Percentiles rank a stretch among this genome's conserved stretches.
These are phyloP conservation scores for Diarsia dahlii DNA, from an alignment of 2,888 invertebrate species.

Conservation along the genomic window DNA sequence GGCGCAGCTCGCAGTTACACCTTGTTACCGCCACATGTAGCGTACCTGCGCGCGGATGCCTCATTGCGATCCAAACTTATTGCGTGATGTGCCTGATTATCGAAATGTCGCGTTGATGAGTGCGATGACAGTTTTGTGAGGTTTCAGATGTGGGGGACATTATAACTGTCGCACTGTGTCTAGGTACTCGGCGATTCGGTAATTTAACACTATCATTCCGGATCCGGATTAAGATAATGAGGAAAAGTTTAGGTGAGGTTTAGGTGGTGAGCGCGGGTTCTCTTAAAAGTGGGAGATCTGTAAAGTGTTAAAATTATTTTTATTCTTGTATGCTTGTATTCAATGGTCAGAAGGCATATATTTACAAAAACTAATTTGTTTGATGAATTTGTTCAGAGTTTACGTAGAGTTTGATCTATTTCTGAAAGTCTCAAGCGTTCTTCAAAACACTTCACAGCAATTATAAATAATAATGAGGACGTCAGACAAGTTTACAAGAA, in stretches of 20 bases:
- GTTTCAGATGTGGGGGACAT: neutral
- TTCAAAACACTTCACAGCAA: constrained; percentile 21
- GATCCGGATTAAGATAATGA: too few species aligned
- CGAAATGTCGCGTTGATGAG: constrained; percentile 22
- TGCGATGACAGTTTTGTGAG: neutral
- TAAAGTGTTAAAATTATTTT: too few species aligned
- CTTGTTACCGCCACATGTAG: constrained; percentile 78
- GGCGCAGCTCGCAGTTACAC: constrained; percentile 74
- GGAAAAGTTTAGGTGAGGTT: too few species aligned
- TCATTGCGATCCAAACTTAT: constrained; percentile 64
- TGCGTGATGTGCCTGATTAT: constrained; percentile 56
- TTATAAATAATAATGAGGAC: constrained; percentile 34
- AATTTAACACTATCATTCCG: neutral
- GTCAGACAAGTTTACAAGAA: neutral
- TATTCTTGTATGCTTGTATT: too few species aligned
- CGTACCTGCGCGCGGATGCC: constrained; percentile 69
- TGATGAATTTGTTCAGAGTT: constrained; percentile 3
- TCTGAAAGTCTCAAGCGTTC: neutral
- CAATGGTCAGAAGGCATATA: too few species aligned
- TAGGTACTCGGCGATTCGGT: neutral
- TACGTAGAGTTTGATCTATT: constrained; percentile 8
- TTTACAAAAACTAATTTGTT: neutral
- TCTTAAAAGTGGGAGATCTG: too few species aligned
- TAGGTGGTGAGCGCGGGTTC: too few species aligned
- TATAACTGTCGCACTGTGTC: neutral